These are phyloP conservation scores for Echinometra lucunter DNA, from an alignment of 53 echinoderm and acorn worm species.

Conservation along the genomic window DNA sequence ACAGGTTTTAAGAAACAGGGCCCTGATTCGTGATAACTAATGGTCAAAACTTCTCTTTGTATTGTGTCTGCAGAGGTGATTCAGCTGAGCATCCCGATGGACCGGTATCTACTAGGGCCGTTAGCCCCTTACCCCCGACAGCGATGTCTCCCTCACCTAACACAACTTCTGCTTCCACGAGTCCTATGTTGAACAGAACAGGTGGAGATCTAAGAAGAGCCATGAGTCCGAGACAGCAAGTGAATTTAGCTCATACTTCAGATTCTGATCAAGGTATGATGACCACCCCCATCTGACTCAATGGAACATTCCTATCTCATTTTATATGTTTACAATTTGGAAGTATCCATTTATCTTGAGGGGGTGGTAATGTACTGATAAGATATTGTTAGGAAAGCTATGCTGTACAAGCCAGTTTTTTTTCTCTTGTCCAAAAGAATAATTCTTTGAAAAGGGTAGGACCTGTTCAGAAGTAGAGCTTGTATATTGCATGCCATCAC, in stretches of 20 bases:
- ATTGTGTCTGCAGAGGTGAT: background rate
- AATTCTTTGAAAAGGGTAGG: too few relatives aligned
- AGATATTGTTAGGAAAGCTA: too few relatives aligned
- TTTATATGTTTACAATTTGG: background rate
- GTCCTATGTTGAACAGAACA: conserved; percentile 55
- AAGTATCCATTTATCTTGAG: background rate
- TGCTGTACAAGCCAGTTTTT: too few relatives aligned
- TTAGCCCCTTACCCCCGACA: conserved; percentile 71
- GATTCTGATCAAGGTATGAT: conserved; percentile 92
- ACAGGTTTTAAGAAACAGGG: too few relatives aligned
- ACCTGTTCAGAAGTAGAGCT: too few relatives aligned
- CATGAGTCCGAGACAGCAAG: conserved; percentile 70
- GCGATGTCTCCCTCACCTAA: conserved; percentile 50
- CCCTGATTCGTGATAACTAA: too few relatives aligned
- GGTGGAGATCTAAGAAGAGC: conserved; percentile 66
- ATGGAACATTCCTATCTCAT: background rate
- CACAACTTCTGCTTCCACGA: conserved; percentile 59
- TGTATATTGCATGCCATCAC: too few relatives aligned
- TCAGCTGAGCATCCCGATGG: conserved; percentile 28
- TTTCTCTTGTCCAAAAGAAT: too few relatives aligned
- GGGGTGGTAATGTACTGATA: background rate
- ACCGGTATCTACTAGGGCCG: background rate
- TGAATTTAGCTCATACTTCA: conserved; percentile 69
- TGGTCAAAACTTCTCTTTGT: background rate
- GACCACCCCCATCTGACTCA: background rate